Base-by-base conservation (phyloP, 2,888 invertebrate species). In the Theretra japonica region DNA sequence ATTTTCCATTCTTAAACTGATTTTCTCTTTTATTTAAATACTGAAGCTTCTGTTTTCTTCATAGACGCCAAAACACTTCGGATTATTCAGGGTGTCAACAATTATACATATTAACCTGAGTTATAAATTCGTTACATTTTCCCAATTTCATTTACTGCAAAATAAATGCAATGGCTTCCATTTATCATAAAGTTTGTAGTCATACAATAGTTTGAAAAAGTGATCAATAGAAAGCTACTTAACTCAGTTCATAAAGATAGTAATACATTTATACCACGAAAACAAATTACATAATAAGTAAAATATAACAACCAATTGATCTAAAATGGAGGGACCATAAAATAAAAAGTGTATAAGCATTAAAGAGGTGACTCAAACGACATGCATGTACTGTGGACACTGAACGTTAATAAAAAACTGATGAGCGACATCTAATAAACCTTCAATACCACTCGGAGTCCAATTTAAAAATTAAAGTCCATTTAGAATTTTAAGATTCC, bases 311-410 rank as follows among this genome's bases (percentile, higher is more conserved):
- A 25, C 23, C 25, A 58, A 58, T 58, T 58, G 58, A 25, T 58
- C 11, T 58, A 58, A 23, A 58, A 58, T 15, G 25, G 58, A 17
- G 17, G 23, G 58, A 15, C 25, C 23, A 28, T 25, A 25, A 58
- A 58, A 58, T 25, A 58, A 58, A 58, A 25, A 58, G 25, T 25
- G 11, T 25, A 28, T 58, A 58, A 28, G 25, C 25, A 15, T 58
- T 58, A 58, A 58, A 53, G n/a, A 17, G 17, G 58, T 58, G 58
- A 58, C 58, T 58, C 58, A 58, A 23, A 25, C 23, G 25, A 17
- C 25, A 25, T 25, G 25, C 58, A 25, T 58, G 58, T 25, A 17
- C 4, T 58, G 25, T 58, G 58, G 17, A 58, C n/a, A n/a, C n/a
- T n/a, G n/a, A n/a, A n/a, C 25, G 25, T 58, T 23, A 58, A 58